A percentile compares a stretch with the other conserved stretches of the same genome.
Conservation (phyloP, 92 coral and sea anemone species). For the Parazoanthus atlanticus region DNA sequence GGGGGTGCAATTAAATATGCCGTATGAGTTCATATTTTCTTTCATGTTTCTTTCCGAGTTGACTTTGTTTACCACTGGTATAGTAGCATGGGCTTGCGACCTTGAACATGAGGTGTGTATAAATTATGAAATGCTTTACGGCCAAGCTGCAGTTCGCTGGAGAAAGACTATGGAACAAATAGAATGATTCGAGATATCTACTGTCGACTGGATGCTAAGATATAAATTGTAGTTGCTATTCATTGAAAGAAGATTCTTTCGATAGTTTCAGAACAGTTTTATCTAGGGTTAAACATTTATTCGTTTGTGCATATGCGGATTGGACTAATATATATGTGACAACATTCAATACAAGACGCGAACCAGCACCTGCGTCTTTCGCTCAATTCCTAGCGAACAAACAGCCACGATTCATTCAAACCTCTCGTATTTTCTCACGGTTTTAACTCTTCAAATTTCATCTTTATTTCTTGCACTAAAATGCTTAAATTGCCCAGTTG, state of each 20-base stretch:
- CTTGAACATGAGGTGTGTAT: neutral
- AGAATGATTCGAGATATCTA: neutral
- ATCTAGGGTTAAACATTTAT: neutral
- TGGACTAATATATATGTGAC: slow-evolving; percentile 8
- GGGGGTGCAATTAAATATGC: neutral
- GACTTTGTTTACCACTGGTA: neutral
- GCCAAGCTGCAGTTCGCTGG: neutral
- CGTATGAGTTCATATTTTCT: neutral
- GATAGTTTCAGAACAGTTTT: neutral
- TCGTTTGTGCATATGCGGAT: neutral
- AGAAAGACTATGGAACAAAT: neutral
- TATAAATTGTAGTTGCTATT: neutral
- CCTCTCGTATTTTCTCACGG: neutral
- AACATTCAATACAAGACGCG: slow-evolving; percentile 28
- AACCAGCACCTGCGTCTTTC: slow-evolving; percentile 5
- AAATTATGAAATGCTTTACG: neutral
- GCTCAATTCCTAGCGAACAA: neutral
- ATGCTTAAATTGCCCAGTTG: neutral
- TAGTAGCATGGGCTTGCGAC: neutral
- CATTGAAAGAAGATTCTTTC: neutral
- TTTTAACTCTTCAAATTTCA: neutral
- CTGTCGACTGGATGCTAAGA: neutral
- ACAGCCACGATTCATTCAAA: neutral
- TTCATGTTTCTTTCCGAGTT: neutral
- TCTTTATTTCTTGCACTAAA: neutral